phyloP scores from a whole-genome alignment of 2,113 vertebrate species.

The Diphyllodes magnificus region DNA sequence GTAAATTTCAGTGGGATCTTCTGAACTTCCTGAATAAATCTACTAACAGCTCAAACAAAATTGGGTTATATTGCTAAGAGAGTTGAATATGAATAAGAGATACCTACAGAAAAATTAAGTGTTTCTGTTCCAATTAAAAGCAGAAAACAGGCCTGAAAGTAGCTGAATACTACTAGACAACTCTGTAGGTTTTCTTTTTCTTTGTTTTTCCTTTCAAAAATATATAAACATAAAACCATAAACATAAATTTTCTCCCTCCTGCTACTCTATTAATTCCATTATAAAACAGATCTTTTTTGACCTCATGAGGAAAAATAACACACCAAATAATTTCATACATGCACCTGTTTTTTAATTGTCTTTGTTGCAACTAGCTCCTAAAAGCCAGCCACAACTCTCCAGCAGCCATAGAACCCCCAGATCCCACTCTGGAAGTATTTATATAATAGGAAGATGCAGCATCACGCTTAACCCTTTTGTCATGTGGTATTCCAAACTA shows the following conservation, averaged over 20 bases:
- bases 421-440: background rate
- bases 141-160: background rate
- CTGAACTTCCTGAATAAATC: background rate
- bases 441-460: background rate
- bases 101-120: background rate
- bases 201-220: background rate
- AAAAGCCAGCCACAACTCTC: background rate
- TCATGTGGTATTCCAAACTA: background rate
- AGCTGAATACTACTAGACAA: background rate
- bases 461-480: background rate
- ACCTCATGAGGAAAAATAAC: background rate
- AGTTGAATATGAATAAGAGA: background rate
- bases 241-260: background rate
- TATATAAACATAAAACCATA: background rate
- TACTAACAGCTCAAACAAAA: background rate
- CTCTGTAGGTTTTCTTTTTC: background rate
- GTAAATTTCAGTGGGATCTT: background rate
- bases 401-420: background rate
- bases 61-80: background rate
- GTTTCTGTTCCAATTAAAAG: background rate
- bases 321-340: accelerated
- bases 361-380: background rate
- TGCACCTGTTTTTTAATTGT: background rate
- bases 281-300: background rate
- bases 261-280: background rate